Conservation (phyloP, 2,113 vertebrate species). For the Hydropotes inermis region DNA sequence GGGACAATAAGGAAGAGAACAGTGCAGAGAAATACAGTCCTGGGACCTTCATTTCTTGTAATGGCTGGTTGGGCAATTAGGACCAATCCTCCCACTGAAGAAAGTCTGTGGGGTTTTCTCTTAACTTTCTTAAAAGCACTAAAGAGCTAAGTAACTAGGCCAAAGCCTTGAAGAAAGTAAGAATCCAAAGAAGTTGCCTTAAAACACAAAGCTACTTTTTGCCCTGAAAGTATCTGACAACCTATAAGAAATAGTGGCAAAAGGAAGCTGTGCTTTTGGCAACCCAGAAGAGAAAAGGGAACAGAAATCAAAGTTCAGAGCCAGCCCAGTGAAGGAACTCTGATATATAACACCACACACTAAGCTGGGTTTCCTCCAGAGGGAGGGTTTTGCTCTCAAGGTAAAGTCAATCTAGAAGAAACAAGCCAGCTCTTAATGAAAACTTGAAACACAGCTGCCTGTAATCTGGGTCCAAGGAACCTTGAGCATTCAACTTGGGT, state of each 20-base stretch:
- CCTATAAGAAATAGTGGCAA: background rate
- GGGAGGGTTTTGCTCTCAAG: background rate
- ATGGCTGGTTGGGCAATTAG: background rate
- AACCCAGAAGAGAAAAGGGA: background rate
- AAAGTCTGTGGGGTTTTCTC: background rate
- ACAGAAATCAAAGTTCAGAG: background rate
- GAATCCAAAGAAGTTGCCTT: background rate
- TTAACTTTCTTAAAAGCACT: background rate
- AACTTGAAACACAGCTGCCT: background rate
- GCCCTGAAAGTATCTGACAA: background rate
- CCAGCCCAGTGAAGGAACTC: background rate
- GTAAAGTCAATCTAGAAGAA: slow-evolving; percentile 1
- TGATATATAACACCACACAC: background rate
- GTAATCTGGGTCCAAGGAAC: background rate
- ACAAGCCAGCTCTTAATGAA: background rate
- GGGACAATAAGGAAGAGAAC: background rate
- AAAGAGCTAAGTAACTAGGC: slow-evolving; percentile 1
- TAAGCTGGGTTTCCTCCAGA: background rate
- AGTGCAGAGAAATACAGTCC: background rate
- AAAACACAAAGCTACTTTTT: slow-evolving; percentile 12
- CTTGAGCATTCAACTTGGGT: background rate
- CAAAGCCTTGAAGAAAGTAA: slow-evolving; percentile 4
- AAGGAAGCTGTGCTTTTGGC: background rate
- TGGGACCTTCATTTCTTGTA: background rate
- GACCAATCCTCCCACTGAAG: background rate